These are phyloP conservation scores for Proisotoma minuta DNA, from an alignment of 2,888 invertebrate species.

Conservation along the genomic window DNA sequence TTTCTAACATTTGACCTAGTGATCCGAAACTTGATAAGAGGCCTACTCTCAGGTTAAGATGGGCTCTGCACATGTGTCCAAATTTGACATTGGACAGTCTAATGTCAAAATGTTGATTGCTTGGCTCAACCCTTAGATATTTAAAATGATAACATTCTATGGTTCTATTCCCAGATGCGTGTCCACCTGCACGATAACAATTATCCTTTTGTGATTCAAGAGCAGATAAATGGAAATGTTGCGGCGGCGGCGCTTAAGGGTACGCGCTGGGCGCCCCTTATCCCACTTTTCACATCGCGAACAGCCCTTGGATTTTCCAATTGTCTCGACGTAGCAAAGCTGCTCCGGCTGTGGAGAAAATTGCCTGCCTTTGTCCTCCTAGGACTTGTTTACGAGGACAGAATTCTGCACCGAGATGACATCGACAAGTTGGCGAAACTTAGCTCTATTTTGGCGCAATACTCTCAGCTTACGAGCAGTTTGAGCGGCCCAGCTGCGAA, in stretches of 20 bases:
- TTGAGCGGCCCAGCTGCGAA: slow-evolving; percentile 18
- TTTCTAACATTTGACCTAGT: too few species aligned
- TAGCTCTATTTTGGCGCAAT: slow-evolving; percentile 14
- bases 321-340: slow-evolving; percentile 59
- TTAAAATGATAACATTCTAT: not conserved
- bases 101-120: too few species aligned
- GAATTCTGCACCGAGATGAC: slow-evolving; percentile 35
- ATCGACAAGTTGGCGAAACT: slow-evolving; percentile 24
- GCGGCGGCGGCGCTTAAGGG: slow-evolving; percentile 62
- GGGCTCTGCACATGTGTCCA: too few species aligned
- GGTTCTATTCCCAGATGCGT: slow-evolving; percentile 20
- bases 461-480: slow-evolving; percentile 25
- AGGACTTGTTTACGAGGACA: slow-evolving; percentile 51
- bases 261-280: slow-evolving; percentile 64
- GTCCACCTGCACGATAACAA: slow-evolving; percentile 33
- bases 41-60: too few species aligned
- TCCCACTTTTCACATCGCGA: slow-evolving; percentile 62
- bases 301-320: slow-evolving; percentile 67
- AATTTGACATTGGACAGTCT: too few species aligned
- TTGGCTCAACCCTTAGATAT: too few species aligned
- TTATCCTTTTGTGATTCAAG: slow-evolving; percentile 28
- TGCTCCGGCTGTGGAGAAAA: slow-evolving; percentile 65
- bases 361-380: slow-evolving; percentile 66
- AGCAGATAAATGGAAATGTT: slow-evolving; percentile 54
- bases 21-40: too few species aligned